Evolutionary conservation across 2,888 invertebrate species (phyloP), one percentile per base, ranked within the genome.

Genomic region (Dascillus cervinus): DNA sequence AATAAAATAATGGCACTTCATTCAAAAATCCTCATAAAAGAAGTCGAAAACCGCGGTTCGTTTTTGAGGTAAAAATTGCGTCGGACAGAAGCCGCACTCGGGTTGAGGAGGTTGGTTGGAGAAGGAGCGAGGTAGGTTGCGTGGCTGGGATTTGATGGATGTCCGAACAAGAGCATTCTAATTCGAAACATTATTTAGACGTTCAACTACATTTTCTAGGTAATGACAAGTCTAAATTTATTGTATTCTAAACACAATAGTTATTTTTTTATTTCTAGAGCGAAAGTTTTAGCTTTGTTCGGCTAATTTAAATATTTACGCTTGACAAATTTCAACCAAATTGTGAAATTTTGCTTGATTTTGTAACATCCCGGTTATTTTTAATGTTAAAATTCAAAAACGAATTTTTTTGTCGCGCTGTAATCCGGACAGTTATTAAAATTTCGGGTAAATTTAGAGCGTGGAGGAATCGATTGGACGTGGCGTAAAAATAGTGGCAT

Each of bases 251-350:
- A 17, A 8, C 17, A 17, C 17, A 17, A 17, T 17, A 17, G 17
- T 8, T 4, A 17, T 17, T 17, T 17, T 17, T 34, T 26, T 31
- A 19, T 37, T 38, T 32, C 34, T 29, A 20, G 25, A 23, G 37
- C 31, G 41, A 41, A 41, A 41, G 41, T 37, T 22, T 17, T 13
- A 24, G 23, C 33, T 29, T 40, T 42, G 33, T 37, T 19, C 26
- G 10, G 25, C 27, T 32, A 37, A 36, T 42, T 39, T 39, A 31
- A 42, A 39, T 39, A 34, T 42, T 41, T 25, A 39, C 42, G 42
- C 36, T 42, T 28, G 15, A 19, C 17, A 22, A 24, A 21, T 25
- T 35, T 39, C 32, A 28, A 26, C 26, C 33, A 30, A 34, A 37
- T 37, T 34, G 19, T 27, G 33, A 34, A 30, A 25, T 29, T 26